These are phyloP conservation scores for Anorthoa munda DNA, from an alignment of 2,888 invertebrate genomes.

Conservation along the genomic window DNA sequence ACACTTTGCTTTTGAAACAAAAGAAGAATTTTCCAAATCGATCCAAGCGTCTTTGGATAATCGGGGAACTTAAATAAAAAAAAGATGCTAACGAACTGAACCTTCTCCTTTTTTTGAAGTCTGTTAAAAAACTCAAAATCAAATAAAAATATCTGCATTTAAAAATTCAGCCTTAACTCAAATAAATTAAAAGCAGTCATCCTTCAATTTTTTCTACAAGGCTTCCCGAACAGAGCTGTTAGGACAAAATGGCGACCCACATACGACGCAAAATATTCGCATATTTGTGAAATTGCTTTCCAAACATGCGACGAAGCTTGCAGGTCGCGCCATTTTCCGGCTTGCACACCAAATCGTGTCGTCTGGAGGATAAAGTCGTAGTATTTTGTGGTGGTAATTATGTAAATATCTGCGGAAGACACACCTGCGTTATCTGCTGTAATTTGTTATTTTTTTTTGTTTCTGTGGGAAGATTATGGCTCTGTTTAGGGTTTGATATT, in stretches of 20 bases:
- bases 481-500: background rate
- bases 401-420: slow-evolving; percentile 38
- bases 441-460: slow-evolving; percentile 4
- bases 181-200: slow-evolving; percentile 7
- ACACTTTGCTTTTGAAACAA: too few species aligned
- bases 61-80: too few species aligned
- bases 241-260: slow-evolving; percentile 43
- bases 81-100: too few species aligned
- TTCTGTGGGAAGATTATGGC: background rate
- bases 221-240: slow-evolving; percentile 31
- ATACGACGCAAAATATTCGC: slow-evolving; percentile 58
- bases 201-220: background rate
- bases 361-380: slow-evolving; percentile 46
- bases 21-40: too few species aligned
- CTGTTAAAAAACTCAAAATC: too few species aligned
- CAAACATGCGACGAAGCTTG: slow-evolving; percentile 64
- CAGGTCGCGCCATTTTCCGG: slow-evolving; percentile 62
- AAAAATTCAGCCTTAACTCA: background rate
- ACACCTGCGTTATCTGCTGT: slow-evolving; percentile 42
- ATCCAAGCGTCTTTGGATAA: too few species aligned
- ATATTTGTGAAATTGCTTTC: slow-evolving; percentile 71
- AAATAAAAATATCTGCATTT: background rate
- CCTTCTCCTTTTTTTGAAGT: too few species aligned
- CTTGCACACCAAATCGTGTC: slow-evolving; percentile 59
- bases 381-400: slow-evolving; percentile 53